Conservation (phyloP, 2,797 vertebrate species). For the Simalia tracyae region DNA sequence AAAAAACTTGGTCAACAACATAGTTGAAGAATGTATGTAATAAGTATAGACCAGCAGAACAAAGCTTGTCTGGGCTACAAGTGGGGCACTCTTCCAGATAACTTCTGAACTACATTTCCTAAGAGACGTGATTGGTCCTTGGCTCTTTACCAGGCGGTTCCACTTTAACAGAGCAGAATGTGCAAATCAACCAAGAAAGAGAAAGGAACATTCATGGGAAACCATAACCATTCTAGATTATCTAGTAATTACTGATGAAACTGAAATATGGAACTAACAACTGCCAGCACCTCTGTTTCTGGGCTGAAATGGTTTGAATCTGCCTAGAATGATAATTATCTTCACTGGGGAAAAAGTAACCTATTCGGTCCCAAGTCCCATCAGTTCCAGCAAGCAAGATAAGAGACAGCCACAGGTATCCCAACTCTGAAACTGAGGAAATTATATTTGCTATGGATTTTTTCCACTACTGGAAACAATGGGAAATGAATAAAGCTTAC, state of each 20-base stretch:
- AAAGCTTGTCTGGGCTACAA: not conserved
- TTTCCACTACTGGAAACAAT: not conserved
- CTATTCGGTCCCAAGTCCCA: not conserved
- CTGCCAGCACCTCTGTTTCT: not conserved
- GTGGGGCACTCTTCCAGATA: not conserved
- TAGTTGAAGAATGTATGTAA: not conserved
- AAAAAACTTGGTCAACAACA: not conserved
- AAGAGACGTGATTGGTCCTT: not conserved
- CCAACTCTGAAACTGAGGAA: not conserved
- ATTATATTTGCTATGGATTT: not conserved
- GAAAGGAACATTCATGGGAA: not conserved
- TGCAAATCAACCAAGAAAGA: not conserved
- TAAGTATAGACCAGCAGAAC: not conserved
- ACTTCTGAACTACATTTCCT: not conserved
- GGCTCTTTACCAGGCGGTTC: not conserved
- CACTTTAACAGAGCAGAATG: not conserved
- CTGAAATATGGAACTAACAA: not conserved
- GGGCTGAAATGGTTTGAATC: not conserved
- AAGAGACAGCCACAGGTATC: not conserved
- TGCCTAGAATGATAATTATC: not conserved
- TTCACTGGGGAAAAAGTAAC: not conserved
- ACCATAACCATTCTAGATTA: not conserved
- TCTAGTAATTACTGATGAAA: not conserved
- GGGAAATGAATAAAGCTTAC: not conserved
- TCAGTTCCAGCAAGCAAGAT: not conserved